These are phyloP conservation scores for Aphidoletes aphidimyza DNA, from an alignment of 2,888 invertebrate genomes.

Conservation along the genomic window DNA sequence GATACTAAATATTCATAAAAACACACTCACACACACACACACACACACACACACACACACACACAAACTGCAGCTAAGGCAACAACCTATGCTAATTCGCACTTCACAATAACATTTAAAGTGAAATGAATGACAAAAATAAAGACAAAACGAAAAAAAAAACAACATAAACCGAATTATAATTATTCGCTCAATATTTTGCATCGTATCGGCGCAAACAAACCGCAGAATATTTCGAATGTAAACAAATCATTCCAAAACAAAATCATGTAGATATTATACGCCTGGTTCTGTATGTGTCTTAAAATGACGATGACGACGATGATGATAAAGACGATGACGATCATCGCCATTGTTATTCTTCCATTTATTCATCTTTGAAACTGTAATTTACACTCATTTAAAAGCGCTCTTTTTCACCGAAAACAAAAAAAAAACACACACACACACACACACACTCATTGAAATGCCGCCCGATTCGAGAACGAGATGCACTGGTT, in stretches of 20 bases:
- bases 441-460: not conserved
- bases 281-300: too few species aligned
- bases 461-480: too few species aligned
- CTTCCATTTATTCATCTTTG: constrained; percentile 5
- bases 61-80: constrained; percentile 20
- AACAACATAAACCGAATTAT: not conserved
- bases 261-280: too few species aligned
- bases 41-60: too few species aligned
- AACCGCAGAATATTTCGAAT: too few species aligned
- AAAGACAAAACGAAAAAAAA: not conserved
- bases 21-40: too few species aligned
- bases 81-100: constrained; percentile 47
- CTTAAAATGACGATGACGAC: not conserved
- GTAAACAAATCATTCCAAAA: too few species aligned
- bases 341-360: not conserved
- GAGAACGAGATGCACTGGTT: too few species aligned
- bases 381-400: not conserved
- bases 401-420: constrained; percentile 29
- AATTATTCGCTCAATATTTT: not conserved
- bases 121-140: constrained; percentile 1
- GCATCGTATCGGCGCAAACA: not conserved
- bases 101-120: not conserved
- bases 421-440: not conserved
- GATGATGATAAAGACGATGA: not conserved
- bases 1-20: constrained; percentile 49